Base-by-base conservation (phyloP, 2,797 vertebrate species). In the Paedocypris micromegethes region DNA sequence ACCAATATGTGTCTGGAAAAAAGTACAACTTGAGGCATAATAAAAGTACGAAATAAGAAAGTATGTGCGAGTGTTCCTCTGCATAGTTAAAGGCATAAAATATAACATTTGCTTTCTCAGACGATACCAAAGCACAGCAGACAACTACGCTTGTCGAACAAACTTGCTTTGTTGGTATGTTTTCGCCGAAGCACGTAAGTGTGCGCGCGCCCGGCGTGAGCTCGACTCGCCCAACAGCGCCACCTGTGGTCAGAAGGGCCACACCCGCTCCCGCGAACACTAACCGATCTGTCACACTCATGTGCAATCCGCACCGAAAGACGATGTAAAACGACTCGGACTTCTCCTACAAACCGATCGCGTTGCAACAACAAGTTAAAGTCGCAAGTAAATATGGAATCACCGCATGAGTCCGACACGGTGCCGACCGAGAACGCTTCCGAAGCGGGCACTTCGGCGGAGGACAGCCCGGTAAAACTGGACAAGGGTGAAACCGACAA, bases 371-470 rank as follows among this genome's bases (percentile, higher is more conserved):
- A 37, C 60, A 47, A 62, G 5, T 54, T 43, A 43, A 41, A 9
- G 2, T 47, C n/a, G 43, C 60, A 53, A 46, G 58, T 9, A 76
- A 86, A 86, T 78, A 91, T 90, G 86, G 90, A 91, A 83, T 88
- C 90, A 76, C 86, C 87, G 85, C 87, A 87, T 83, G 90, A 91
- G 83, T 86, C 87, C 61, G 82, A 81, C 80, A 86, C 84, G 77
- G 88, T 90, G 80, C 83, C 90, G 84, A 83, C 83, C 78, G 87
- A 85, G 83, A 90, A 87, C 79, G 80, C 79, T 81, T 85, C 87
- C 67, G 88, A 89, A 75, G 83, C 88, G 82, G 87, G 82, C 67
- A 76, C 85, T 69, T 83, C 85, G 75, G 81, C 83, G 81, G 78
- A 82, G 79, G 90, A 87, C 79, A 80, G 85, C 74, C 83, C 88